These are phyloP conservation scores for Strix uralensis DNA, from an alignment of 2,113 vertebrate genomes.

Conservation along the genomic window DNA sequence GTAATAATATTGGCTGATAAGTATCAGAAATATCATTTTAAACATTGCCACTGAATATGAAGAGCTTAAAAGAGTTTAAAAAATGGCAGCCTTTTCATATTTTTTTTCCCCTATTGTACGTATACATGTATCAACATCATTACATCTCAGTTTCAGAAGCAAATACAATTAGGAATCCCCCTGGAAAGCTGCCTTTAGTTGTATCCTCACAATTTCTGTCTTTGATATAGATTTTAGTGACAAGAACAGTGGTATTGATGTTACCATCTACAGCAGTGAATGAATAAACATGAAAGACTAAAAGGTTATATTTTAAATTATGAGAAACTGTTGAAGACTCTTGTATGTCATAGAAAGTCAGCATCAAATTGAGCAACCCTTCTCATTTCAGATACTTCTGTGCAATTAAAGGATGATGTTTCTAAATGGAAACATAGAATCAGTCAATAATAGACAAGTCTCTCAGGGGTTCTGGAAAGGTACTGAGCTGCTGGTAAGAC, in stretches of 20 bases:
- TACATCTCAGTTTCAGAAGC: neutral
- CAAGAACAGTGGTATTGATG: neutral
- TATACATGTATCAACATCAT: neutral
- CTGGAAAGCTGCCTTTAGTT: neutral
- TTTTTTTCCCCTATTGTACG: neutral
- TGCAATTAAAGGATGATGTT: neutral
- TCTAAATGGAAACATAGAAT: neutral
- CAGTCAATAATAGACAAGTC: neutral
- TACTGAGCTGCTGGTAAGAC: neutral
- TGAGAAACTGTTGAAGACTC: neutral
- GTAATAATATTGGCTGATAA: neutral
- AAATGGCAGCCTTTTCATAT: fast-evolving
- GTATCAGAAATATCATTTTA: neutral
- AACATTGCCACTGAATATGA: neutral
- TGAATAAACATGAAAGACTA: neutral
- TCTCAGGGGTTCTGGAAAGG: neutral
- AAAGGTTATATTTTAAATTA: neutral
- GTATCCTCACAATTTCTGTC: neutral
- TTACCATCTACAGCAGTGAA: neutral
- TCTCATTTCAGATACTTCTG: neutral
- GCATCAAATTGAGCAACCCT: neutral
- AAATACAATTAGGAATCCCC: neutral
- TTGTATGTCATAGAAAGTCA: neutral
- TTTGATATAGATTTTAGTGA: neutral
- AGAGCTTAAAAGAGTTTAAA: neutral